phyloP scores from a whole-genome alignment of 2,888 invertebrate genomes.

The Cryptocheilus praepositus region DNA sequence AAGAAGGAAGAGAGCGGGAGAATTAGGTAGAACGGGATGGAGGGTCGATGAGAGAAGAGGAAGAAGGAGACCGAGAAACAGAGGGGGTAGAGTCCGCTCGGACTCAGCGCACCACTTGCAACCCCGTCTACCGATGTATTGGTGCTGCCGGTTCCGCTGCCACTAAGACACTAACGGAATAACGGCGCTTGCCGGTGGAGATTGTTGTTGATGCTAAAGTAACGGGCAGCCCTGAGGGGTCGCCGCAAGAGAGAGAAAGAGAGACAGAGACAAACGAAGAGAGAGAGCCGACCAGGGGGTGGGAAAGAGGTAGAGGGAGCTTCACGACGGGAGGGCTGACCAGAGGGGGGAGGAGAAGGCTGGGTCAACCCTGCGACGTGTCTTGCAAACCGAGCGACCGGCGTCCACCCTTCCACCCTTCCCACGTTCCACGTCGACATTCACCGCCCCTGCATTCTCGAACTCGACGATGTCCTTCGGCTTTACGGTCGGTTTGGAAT shows the following conservation, averaged over 20 bases:
- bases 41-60: constrained; percentile 27
- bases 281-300: constrained; percentile 10
- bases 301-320: constrained; percentile 38
- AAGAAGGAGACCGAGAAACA: constrained; percentile 19
- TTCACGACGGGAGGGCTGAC: constrained; percentile 18
- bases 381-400: constrained; percentile 70
- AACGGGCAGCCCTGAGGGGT: constrained; percentile 66
- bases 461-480: constrained; percentile 40
- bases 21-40: constrained; percentile 23
- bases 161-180: constrained; percentile 73
- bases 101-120: constrained; percentile 41
- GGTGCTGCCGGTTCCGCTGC: constrained; percentile 53
- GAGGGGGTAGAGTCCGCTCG: constrained; percentile 40
- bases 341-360: constrained; percentile 45
- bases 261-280: constrained; percentile 8
- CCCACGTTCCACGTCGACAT: constrained; percentile 22
- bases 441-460: constrained; percentile 33
- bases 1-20: neutral
- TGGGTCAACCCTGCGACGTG: constrained; percentile 66
- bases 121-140: constrained; percentile 44
- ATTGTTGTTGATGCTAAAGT: constrained; percentile 75
- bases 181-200: constrained; percentile 70
- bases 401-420: constrained; percentile 36
- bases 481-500: constrained; percentile 54
- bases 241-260: constrained; percentile 37